Percentiles rank a stretch among this genome's conserved stretches.
Evolutionary conservation across 2,113 vertebrate species (phyloP).

Genomic region (Ceuthmochares aereus): DNA sequence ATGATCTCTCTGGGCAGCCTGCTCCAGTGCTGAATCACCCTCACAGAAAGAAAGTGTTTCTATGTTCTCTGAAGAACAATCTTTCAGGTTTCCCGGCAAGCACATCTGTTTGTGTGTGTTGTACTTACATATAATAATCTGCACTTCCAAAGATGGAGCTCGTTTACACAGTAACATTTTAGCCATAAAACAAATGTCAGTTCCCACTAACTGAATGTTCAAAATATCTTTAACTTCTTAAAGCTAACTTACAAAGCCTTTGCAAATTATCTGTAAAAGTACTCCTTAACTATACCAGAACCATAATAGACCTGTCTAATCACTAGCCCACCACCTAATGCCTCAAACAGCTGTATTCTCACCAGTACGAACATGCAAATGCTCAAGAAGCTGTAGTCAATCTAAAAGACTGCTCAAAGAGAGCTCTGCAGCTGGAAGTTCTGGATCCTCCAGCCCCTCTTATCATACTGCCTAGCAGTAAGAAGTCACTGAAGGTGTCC

Average conservation of each 20-base stretch:
- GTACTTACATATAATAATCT: rapidly evolving
- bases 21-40: background rate
- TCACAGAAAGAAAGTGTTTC: background rate
- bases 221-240: background rate
- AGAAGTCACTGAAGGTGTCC: background rate
- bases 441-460: background rate
- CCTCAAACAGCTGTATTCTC: background rate
- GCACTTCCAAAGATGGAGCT: background rate
- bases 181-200: background rate
- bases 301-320: background rate
- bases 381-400: background rate
- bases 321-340: background rate
- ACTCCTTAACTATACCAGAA: background rate
- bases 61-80: background rate
- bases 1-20: background rate
- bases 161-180: background rate
- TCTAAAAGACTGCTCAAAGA: background rate
- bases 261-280: background rate
- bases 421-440: background rate
- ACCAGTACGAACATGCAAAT: background rate
- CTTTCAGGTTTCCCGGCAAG: background rate
- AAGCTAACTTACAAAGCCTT: background rate
- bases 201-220: background rate
- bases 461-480: background rate
- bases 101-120: background rate